A percentile compares a stretch with the other conserved stretches of the same genome.
phyloP scores from a whole-genome alignment of 2,113 vertebrate genomes.

The Penelope pileata region DNA sequence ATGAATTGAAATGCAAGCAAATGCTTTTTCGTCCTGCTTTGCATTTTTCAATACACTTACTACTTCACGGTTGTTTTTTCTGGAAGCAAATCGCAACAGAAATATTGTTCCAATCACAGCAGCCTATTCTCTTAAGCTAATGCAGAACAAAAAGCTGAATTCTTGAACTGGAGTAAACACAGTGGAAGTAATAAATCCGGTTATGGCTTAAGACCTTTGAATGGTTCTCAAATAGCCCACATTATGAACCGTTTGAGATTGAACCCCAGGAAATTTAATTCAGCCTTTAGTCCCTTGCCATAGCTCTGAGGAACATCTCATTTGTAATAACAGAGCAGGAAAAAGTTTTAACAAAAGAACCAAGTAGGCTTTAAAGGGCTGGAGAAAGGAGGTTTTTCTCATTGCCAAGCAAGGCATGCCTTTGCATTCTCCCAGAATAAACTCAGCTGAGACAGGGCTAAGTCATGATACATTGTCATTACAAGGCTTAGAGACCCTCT shows the following conservation, averaged over 20 bases:
- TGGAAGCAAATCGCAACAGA: background rate
- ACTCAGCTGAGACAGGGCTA: background rate
- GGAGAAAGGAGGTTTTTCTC: background rate
- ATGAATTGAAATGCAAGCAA: background rate
- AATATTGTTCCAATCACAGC: background rate
- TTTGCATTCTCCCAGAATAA: background rate
- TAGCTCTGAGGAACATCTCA: background rate
- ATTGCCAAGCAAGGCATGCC: background rate
- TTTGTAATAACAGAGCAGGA: background rate
- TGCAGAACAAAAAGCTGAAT: background rate
- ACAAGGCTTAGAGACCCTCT: background rate
- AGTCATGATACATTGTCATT: background rate
- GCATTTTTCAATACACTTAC: background rate
- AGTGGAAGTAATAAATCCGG: background rate
- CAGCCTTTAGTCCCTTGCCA: background rate
- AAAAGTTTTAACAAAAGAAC: background rate
- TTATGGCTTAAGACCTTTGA: background rate
- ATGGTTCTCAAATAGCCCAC: background rate
- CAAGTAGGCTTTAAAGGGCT: background rate
- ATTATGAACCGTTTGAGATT: background rate
- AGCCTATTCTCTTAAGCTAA: background rate
- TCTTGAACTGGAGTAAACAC: background rate
- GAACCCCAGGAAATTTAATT: constrained; percentile 22
- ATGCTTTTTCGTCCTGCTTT: background rate
- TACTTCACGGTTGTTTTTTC: background rate